Base-by-base conservation (phyloP, 2,797 vertebrate species). In the Merluccius polli region DNA sequence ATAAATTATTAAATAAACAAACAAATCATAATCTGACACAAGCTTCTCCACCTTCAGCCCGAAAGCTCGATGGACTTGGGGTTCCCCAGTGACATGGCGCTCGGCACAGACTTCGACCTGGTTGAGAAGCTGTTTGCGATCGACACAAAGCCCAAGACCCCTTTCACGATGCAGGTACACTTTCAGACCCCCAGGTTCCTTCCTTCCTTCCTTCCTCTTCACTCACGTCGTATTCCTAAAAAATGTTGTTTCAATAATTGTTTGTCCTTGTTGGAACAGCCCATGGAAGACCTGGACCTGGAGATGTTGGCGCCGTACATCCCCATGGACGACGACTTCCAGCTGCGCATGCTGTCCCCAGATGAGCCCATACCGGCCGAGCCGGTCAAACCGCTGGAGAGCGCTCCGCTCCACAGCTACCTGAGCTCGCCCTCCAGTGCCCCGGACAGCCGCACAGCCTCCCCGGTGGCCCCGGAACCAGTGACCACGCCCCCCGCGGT, bases 221-320 rank as follows among this genome's bases (percentile, higher is more conserved):
- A 8, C 24, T 24, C 36, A 9, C 12, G n/a, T 65, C 24, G 4
- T 1, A 10, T n/a, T 65, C 24, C 2, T 65, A 3, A n/a, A 38
- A 3, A n/a, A 65, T 7, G n/a, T 1, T 12, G 24, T 65, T n/a
- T 65, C 59, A 27, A 8, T 27, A 10, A 11, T 2, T 8, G 24
- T 12, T 3, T 24, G 41, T 15, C 18, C 2, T 3, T 69, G 27
- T 32, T 31, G 18, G 13, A 18, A 1, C 67, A 98, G 97, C 92
- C 94, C 80, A 95, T 95, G 3, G 95, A 97, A 63, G 92, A 93
- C 88, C 92, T 97, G 81, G 98, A 98, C 81, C 89, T 99, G 90
- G 98, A 99, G 88, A 98, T 98, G 98, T 88, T 99, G 72, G 98
- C 98, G 71, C 98, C 98, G 9, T 99, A 98, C 84, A 99, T 99